Base-by-base conservation (phyloP, 2,888 invertebrate species). In the Abscondita cerata region DNA sequence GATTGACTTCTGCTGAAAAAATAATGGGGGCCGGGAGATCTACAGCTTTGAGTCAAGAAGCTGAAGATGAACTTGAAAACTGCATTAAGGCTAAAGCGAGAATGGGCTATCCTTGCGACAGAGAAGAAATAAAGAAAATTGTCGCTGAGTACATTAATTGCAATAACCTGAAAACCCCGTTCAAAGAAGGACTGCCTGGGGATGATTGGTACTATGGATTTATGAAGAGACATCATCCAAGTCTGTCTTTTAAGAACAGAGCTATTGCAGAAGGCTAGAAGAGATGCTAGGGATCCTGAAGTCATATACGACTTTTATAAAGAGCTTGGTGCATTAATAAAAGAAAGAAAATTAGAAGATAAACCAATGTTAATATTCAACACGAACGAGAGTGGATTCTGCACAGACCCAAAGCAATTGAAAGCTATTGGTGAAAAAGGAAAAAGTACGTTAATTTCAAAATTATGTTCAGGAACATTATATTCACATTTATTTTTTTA, bases 371-470 rank as follows among this genome's bases (percentile, higher is more conserved):
- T 62, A 20, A 40, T 70, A 1, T 67, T 64, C 51, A 70, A 68
- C 53, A 55, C 63, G 19, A 68, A 70, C 50, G 70, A 70, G 55
- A 62, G 31, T 52, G 68, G 70, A 6, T 71, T 71, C 61, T 18
- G 31, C 40, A 61, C 53, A 12, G 69, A 71, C 52, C 71, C 70
- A 38, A 51, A 60, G n/a, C 52, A 59, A 16, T 31, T 67, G 8
- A 65, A 51, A 62, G 70, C 64, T 12, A 68, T 70, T 52, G 67
- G 71, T 1, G 58, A 52, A 58, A 69, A 67, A 53, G 69, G 69
- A 19, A 51, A 57, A n/a, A n/a, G n/a, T n/a, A n/a, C n/a, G n/a
- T n/a, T n/a, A n/a, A n/a, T n/a, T n/a, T n/a, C n/a, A n/a, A n/a
- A n/a, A n/a, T n/a, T n/a, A n/a, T n/a, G n/a, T n/a, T n/a, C n/a